These are phyloP conservation scores for Tryphoninae sp. DNA, from an alignment of 2,888 invertebrate species.

Conservation along the genomic window DNA sequence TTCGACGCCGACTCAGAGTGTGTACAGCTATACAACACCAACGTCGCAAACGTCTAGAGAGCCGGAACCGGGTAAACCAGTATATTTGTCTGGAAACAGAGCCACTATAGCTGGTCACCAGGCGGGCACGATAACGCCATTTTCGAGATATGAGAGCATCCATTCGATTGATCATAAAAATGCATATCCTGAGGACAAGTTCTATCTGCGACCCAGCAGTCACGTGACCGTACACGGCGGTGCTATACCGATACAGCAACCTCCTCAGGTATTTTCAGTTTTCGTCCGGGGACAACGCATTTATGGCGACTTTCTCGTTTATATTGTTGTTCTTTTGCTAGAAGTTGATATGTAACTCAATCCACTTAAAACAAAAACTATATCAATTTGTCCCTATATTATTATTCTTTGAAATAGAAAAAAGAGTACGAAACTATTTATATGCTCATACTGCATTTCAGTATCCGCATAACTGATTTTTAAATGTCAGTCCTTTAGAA, in stretches of 20 bases:
- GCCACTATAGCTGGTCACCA: constrained; percentile 75
- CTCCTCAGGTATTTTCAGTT: constrained; percentile 81
- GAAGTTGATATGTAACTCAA: too few species aligned
- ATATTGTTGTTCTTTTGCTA: too few species aligned
- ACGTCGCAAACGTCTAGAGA: constrained; percentile 76
- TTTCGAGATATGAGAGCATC: constrained; percentile 65
- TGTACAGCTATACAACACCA: constrained; percentile 80
- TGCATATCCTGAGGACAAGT: constrained; percentile 80
- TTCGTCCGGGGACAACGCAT: too few species aligned
- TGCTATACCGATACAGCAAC: constrained; percentile 83
- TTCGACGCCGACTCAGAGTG: constrained; percentile 77
- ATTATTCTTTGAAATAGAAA: too few species aligned
- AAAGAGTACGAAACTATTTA: too few species aligned
- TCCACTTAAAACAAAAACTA: too few species aligned
- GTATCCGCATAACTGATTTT: too few species aligned
- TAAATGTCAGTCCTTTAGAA: too few species aligned
- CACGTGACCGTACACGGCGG: constrained; percentile 84
- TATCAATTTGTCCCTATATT: too few species aligned
- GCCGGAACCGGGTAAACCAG: constrained; percentile 75
- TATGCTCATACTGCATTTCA: too few species aligned
- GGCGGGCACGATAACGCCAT: constrained; percentile 69
- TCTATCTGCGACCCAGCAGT: constrained; percentile 81
- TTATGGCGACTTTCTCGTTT: too few species aligned
- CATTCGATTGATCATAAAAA: constrained; percentile 80
- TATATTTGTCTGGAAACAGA: constrained; percentile 76